Base-by-base conservation (phyloP, 2,797 vertebrate species). In the Poeciliopsis gracilis region DNA sequence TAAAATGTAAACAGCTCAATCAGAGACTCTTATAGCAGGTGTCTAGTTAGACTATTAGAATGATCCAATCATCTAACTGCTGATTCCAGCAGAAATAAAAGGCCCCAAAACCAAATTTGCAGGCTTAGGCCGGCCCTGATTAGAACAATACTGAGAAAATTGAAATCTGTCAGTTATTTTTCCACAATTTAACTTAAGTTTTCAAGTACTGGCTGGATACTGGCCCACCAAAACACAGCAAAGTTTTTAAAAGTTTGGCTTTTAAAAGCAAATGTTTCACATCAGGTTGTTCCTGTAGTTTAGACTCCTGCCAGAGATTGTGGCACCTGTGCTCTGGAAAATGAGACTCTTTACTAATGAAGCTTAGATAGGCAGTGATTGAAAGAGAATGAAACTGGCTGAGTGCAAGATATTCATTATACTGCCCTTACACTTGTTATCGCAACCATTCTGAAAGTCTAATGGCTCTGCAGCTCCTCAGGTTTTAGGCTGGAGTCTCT, bases 381-480 rank as follows among this genome's bases (percentile, higher is more conserved):
- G 38, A 38, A 78, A 36, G 18, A 59, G 51, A 59, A 51, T 77
- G 73, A 79, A 81, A 86, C 73, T 79, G 77, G 79, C 25, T 77
- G 53, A 81, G 47, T 59, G 49, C 20, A 77, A 73, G 51, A 45
- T 47, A 28, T 86, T 90, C 78, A 53, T 82, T 77, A 83, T 75
- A 23, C 77, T 72, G 53, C 38, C 66, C 76, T 63, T 75, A 69
- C 72, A 57, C 33, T 76, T 89, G 61, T 82, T 63, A 84, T 72
- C 76, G 59, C 53, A 80, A 77, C 79, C 71, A 38, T 80, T 86
- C 30, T 88, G 49, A 73, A 84, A 85, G 66, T 84, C 88, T 76
- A 87, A 88, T 81, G 77, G 45, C 46, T 74, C 13, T 53, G 82
- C 74, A 81, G 83, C 76, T 76, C 76, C 75, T 85, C 46, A 55